Conservation (phyloP, 2,797 vertebrate genomes). For the Emys orbicularis region DNA sequence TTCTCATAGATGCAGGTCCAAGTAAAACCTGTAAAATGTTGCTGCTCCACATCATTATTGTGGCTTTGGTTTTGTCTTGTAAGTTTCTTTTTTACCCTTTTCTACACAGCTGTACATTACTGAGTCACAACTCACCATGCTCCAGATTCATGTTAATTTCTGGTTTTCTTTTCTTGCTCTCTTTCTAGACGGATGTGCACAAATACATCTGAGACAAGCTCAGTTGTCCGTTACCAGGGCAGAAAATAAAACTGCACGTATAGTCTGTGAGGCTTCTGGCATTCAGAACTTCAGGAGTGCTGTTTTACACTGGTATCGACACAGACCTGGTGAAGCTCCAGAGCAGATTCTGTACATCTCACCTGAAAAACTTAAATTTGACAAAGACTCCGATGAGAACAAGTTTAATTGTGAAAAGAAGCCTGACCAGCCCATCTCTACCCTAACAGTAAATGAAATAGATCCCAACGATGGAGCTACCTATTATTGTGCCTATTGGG, state of each 20-base stretch:
- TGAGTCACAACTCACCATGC: background rate
- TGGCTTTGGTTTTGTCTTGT: background rate
- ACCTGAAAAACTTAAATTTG: rapidly evolving
- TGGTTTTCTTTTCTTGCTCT: background rate
- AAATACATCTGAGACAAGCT: background rate
- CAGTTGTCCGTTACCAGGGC: rapidly evolving
- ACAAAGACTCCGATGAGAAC: rapidly evolving
- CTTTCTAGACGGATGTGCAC: background rate
- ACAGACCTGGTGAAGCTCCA: rapidly evolving
- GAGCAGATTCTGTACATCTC: background rate
- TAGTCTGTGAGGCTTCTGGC: too few species aligned
- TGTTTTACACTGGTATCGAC: slow-evolving; percentile 33
- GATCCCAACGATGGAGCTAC: background rate
- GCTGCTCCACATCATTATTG: background rate
- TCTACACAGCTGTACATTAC: rapidly evolving
- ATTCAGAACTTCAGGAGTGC: rapidly evolving
- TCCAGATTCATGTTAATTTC: rapidly evolving
- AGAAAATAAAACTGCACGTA: rapidly evolving
- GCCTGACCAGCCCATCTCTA: background rate
- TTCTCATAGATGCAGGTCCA: rapidly evolving
- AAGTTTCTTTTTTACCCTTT: background rate
- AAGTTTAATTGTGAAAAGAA: background rate
- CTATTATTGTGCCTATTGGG: slow-evolving; percentile 38
- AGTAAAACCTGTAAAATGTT: background rate
- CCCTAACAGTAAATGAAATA: background rate